Evolutionary conservation across 2,797 vertebrate species (phyloP).

Genomic region (Mergus octosetaceus): DNA sequence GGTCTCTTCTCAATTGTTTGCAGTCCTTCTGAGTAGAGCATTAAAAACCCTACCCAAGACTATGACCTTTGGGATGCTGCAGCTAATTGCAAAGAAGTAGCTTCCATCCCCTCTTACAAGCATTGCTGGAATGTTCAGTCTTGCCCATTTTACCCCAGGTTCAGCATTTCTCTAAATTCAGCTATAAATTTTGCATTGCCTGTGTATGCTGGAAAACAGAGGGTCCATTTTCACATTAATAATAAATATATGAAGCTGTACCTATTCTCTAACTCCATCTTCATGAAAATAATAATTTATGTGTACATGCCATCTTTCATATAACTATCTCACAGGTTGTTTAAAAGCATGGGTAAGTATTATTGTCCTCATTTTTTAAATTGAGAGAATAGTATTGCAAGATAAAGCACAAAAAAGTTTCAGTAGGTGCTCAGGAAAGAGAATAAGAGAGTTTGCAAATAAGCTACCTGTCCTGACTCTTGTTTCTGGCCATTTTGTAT

Average conservation of each 20-base stretch:
- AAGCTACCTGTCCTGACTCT: background rate
- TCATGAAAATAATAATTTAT: conserved; percentile 33
- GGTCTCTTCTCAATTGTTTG: conserved; percentile 13
- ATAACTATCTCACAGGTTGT: background rate
- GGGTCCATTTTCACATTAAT: conserved; percentile 60
- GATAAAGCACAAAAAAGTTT: background rate
- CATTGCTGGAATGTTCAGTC: background rate
- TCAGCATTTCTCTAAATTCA: conserved; percentile 58
- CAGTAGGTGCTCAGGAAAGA: background rate
- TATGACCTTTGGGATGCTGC: conserved; percentile 52
- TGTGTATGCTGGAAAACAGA: conserved; percentile 30
- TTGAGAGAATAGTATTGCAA: background rate
- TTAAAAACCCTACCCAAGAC: conserved; percentile 37
- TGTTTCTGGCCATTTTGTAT: background rate
- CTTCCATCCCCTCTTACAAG: background rate
- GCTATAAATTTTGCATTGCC: conserved; percentile 63
- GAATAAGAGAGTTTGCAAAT: background rate
- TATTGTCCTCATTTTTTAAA: conserved; percentile 8
- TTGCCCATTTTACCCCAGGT: conserved; percentile 40
- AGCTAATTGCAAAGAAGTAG: conserved; percentile 58
- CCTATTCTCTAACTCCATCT: conserved; percentile 28
- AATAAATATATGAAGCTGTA: conserved; percentile 51
- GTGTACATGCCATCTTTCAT: background rate
- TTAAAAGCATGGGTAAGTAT: conserved; percentile 49
- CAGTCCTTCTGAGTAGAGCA: conserved; percentile 9